Evolutionary conservation across 2,888 invertebrate genomes (phyloP).

Genomic region (Melipona beecheii): DNA sequence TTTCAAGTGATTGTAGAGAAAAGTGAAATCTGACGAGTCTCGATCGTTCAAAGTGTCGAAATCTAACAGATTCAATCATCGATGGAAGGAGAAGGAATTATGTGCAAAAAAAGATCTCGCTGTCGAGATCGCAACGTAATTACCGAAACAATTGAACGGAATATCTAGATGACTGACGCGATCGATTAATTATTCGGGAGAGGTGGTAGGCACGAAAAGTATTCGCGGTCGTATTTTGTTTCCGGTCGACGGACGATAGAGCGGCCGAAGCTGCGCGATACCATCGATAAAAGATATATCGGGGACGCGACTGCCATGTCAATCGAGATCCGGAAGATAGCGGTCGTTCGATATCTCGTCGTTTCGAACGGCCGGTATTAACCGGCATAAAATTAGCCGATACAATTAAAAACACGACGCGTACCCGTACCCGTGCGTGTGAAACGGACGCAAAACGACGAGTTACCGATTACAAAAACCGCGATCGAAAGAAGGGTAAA

Average conservation of each 20-base stretch:
- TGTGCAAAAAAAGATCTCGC: background rate
- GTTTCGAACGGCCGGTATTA: slow-evolving; percentile 41
- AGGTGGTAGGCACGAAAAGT: slow-evolving; percentile 18
- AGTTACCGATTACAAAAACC: background rate
- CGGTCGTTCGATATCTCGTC: slow-evolving; percentile 63
- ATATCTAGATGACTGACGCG: slow-evolving; percentile 29
- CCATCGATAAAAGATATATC: slow-evolving; percentile 70
- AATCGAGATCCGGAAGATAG: slow-evolving; percentile 66
- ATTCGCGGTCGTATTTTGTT: slow-evolving; percentile 53
- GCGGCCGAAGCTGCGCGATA: slow-evolving; percentile 32
- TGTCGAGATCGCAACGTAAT: slow-evolving; percentile 38
- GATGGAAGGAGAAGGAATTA: slow-evolving; percentile 14
- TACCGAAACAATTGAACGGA: slow-evolving; percentile 29
- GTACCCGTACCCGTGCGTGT: background rate
- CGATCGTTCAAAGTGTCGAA: too few species aligned
- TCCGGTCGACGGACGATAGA: slow-evolving; percentile 53
- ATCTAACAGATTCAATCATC: too few species aligned
- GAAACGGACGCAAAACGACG: background rate
- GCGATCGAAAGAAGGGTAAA: background rate
- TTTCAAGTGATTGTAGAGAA: too few species aligned
- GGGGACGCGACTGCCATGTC: slow-evolving; percentile 69
- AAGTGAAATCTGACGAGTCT: too few species aligned
- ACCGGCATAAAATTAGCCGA: slow-evolving; percentile 54
- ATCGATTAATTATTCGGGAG: slow-evolving; percentile 56
- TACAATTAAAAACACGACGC: slow-evolving; percentile 42